phyloP scores from a whole-genome alignment of 2,888 invertebrate species.

The Heteromyza rotundicornis region DNA sequence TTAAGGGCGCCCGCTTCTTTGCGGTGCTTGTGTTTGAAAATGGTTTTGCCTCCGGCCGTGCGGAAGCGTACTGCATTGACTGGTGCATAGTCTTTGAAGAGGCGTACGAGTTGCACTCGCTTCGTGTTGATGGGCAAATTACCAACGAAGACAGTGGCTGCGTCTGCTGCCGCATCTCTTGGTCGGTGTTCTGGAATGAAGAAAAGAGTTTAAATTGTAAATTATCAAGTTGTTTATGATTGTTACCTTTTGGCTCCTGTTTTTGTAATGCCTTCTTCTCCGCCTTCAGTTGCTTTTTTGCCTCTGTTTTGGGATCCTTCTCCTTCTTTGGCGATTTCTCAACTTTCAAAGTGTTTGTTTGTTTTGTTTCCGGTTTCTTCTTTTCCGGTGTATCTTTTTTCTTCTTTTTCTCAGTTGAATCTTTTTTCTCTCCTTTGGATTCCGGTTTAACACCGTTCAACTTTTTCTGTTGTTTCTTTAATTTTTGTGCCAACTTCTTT shows the following conservation, averaged over 20 bases:
- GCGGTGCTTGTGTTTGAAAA: conserved; percentile 54
- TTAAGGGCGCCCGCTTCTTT: conserved; percentile 48
- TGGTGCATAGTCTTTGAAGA: conserved; percentile 47
- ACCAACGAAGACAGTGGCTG: conserved; percentile 58
- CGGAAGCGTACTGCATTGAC: conserved; percentile 53
- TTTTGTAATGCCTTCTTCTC: conserved; percentile 24
- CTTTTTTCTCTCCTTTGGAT: conserved; percentile 13
- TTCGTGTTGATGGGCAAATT: conserved; percentile 60
- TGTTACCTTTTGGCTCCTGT: conserved; percentile 21
- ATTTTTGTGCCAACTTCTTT: conserved; percentile 47
- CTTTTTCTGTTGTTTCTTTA: conserved; percentile 39
- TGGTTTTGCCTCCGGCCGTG: conserved; percentile 49
- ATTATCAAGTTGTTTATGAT: neutral
- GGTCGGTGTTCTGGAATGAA: conserved; percentile 25
- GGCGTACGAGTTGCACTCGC: conserved; percentile 47
- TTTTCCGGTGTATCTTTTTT: neutral
- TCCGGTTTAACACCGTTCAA: neutral
- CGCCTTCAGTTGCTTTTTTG: conserved; percentile 15
- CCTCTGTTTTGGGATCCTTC: neutral
- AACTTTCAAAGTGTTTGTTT: neutral
- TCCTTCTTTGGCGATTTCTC: no score
- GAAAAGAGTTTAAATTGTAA: neutral
- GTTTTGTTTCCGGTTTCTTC: neutral
- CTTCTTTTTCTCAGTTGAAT: conserved; percentile 10
- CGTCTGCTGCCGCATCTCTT: conserved; percentile 39